Percentiles rank a stretch among this genome's conserved stretches.
Evolutionary conservation across 2,888 invertebrate genomes (phyloP).

Genomic region (Agriopis aurantiaria): DNA sequence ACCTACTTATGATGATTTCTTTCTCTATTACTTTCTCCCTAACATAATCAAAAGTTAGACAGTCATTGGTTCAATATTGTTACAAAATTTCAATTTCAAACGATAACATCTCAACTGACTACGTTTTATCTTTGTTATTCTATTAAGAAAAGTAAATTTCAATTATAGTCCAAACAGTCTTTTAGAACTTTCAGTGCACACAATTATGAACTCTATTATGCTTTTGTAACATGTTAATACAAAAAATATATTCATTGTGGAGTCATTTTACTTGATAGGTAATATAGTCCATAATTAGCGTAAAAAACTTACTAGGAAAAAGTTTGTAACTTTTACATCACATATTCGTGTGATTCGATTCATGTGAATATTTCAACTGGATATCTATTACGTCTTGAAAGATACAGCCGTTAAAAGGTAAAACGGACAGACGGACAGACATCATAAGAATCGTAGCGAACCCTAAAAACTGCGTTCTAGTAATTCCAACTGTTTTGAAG

Average conservation of each 20-base stretch:
- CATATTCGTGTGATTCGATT: too few relatives aligned
- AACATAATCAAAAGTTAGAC: conserved; percentile 21
- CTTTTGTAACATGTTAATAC: neutral
- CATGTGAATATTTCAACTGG: too few relatives aligned
- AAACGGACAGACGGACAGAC: too few relatives aligned
- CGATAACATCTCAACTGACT: conserved; percentile 31
- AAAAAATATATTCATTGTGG: neutral
- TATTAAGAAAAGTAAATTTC: conserved; percentile 26
- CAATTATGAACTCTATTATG: neutral
- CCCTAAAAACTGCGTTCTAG: too few relatives aligned
- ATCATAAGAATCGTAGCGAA: too few relatives aligned
- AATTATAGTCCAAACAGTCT: conserved; percentile 10
- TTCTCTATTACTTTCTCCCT: neutral
- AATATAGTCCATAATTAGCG: too few relatives aligned
- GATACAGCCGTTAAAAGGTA: too few relatives aligned
- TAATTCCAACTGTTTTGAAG: too few relatives aligned
- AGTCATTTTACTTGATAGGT: neutral
- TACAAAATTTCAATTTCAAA: conserved; percentile 31
- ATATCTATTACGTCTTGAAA: too few relatives aligned
- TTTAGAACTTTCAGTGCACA: neutral
- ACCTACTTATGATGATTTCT: neutral
- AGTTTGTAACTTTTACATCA: too few relatives aligned
- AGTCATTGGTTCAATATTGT: conserved; percentile 21
- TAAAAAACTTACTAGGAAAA: too few relatives aligned
- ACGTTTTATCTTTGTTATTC: conserved; percentile 30